Conservation (phyloP, 2,113 vertebrate genomes). For the Pteruthius melanotis region DNA sequence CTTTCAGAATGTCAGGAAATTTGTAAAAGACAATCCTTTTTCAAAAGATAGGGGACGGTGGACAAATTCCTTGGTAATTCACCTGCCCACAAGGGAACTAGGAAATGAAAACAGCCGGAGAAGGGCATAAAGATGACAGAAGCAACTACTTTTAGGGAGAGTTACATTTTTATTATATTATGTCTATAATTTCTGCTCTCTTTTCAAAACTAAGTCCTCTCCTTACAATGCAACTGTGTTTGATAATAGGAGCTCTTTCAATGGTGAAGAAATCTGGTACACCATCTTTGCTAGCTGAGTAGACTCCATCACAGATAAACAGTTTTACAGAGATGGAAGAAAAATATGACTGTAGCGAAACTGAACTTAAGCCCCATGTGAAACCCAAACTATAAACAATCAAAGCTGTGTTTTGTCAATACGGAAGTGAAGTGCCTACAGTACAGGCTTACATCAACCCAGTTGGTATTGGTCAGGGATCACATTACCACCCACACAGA, state of each 20-base stretch:
- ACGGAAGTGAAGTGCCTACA: neutral
- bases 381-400: neutral
- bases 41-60: neutral
- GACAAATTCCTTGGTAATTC: neutral
- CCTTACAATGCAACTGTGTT: neutral
- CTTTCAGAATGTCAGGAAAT: neutral
- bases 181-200: neutral
- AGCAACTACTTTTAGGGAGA: neutral
- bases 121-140: neutral
- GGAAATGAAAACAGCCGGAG: neutral
- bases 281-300: neutral
- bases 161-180: neutral
- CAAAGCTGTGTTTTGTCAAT: conserved; percentile 1
- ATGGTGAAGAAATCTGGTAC: neutral
- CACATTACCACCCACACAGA: neutral
- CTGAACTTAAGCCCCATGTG: neutral
- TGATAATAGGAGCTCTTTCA: neutral
- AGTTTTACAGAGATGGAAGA: neutral
- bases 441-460: neutral
- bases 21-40: neutral
- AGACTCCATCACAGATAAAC: neutral
- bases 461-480: neutral
- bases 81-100: neutral
- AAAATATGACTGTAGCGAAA: neutral
- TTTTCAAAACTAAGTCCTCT: neutral